Base-by-base conservation (phyloP, 2,888 invertebrate species). In the Leucozona laternaria region DNA sequence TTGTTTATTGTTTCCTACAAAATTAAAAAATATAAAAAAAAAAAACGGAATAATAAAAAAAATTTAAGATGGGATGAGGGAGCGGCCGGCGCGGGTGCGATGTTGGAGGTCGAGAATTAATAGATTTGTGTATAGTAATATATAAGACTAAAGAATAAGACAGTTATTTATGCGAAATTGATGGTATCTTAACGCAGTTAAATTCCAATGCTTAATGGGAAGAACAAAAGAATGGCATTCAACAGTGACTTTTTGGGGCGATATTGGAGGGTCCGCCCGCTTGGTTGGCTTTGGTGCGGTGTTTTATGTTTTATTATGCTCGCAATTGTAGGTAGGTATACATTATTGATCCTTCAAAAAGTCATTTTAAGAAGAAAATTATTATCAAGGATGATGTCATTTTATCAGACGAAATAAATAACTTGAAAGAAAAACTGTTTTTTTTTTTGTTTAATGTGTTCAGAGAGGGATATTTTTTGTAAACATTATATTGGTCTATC, bases 1-100 rank as follows among this genome's bases (percentile, higher is more conserved):
- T 86, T 86, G 86, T 86, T 86, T 86, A 86, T 86, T 86, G 86
- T 86, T 75, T 64, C 79, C 70, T 75, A 55, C 77, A 48, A 68
- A 85, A 80, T 80, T 80, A 25, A 31, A 70, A 70, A 37, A 48
- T 5, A 43, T 25, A 43, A 43, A 28, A 15, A 31, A 50, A 66
- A 50, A 20, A 31, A 31, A 20, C 0, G 7, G 7, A 58, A 37
- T 58, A 37, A 22, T 34, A 66, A 68, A 68, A 50, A 68, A 37
- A 40, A 10, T 6, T 4, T 20, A 15, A 37, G 37, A 64, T n/a
- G n/a, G n/a, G 43, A 66, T 58, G 28, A 57, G 64, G 22, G 20
- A 25, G 10, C 0, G 34, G 48, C 0, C 2, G 48, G 13, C 11
- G 20, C 5, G 22, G n/a, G n/a, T n/a, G n/a, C n/a, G n/a, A n/a